A percentile compares a stretch with the other conserved stretches of the same genome.
phyloP scores from a whole-genome alignment of 2,113 vertebrate species.

The Alethe castanea region DNA sequence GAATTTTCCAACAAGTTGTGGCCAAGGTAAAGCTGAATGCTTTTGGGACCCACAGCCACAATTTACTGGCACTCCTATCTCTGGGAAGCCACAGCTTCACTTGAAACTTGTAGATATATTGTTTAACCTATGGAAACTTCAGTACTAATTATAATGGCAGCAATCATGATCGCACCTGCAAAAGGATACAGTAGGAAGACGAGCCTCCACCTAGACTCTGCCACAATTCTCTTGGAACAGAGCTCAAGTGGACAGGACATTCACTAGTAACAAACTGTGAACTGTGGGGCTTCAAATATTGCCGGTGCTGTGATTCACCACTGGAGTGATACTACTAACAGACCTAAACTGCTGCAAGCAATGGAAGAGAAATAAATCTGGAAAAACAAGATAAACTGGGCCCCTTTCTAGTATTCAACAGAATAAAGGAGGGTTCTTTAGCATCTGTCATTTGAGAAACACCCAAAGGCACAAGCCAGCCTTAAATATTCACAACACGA shows the following conservation, averaged over 20 bases:
- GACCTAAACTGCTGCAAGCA: neutral
- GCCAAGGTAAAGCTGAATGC: neutral
- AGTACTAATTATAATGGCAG: fast-evolving
- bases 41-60: neutral
- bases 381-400: neutral
- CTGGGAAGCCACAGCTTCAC: neutral
- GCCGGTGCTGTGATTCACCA: neutral
- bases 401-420: neutral
- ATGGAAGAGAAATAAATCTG: neutral
- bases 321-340: neutral
- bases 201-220: neutral
- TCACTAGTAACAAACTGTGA: neutral
- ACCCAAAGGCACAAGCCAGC: neutral
- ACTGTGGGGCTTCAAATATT: neutral
- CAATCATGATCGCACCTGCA: neutral
- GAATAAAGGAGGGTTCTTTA: neutral
- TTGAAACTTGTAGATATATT: neutral
- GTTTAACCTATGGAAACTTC: neutral
- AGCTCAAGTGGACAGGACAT: neutral
- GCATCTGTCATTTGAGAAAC: neutral
- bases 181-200: neutral
- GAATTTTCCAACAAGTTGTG: neutral
- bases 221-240: neutral
- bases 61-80: neutral
- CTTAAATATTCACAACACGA: neutral